Percentiles rank a stretch among this genome's conserved stretches.
These are phyloP conservation scores for Aphyosemion australe DNA, from an alignment of 2,113 vertebrate species.

Conservation along the genomic window DNA sequence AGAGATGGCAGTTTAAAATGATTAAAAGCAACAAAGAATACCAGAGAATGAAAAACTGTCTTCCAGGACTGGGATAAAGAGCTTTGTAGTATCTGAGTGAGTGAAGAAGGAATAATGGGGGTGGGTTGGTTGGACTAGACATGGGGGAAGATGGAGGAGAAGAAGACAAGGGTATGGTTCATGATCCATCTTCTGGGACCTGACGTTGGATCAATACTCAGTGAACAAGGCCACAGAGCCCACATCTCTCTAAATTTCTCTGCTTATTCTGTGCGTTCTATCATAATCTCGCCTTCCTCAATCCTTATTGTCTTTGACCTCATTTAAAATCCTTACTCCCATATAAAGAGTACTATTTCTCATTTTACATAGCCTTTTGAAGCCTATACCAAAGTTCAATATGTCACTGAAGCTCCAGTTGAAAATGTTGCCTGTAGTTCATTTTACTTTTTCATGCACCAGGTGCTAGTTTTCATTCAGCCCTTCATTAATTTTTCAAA, in stretches of 20 bases:
- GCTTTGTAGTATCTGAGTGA: constrained; percentile 24
- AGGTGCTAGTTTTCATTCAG: neutral
- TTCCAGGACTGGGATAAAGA: constrained; percentile 29
- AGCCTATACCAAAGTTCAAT: constrained; percentile 2
- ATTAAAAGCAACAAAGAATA: constrained; percentile 6
- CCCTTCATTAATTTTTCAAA: neutral
- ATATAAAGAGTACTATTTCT: neutral
- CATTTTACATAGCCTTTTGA: constrained; percentile 11
- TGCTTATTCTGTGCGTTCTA: constrained; percentile 1
- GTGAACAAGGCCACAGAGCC: constrained; percentile 46
- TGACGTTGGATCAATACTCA: constrained; percentile 70
- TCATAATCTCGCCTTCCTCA: constrained; percentile 14
- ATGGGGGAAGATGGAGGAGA: too few species aligned
- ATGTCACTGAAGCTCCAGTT: neutral
- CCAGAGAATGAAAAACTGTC: neutral
- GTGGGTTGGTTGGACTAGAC: too few species aligned
- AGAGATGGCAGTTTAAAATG: too few species aligned
- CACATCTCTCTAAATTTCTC: constrained; percentile 43
- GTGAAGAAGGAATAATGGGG: neutral
- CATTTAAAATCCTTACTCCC: constrained; percentile 9
- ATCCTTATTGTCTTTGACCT: constrained; percentile 42
- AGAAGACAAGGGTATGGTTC: constrained; percentile 30
- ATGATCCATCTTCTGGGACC: constrained; percentile 63
- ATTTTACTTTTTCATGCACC: too few species aligned
- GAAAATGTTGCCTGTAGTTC: neutral